Percentiles rank a stretch among this genome's conserved stretches.
Evolutionary conservation across 2,888 invertebrate genomes (phyloP).

Genomic region (Callosobruchus maculatus): DNA sequence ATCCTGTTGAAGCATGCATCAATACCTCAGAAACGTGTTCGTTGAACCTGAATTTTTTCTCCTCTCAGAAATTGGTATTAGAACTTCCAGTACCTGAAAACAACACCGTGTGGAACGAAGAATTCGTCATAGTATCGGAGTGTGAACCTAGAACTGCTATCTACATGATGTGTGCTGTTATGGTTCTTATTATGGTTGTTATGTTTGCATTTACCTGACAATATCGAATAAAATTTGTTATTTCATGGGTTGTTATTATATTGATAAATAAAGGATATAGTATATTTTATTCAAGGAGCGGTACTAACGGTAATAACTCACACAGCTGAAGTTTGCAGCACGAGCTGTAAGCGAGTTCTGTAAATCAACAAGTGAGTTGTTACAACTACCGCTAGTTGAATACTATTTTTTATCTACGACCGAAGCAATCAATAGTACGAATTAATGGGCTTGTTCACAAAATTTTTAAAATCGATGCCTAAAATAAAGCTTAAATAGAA

Average conservation of each 20-base stretch:
- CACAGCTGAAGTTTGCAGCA: no score
- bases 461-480: no score
- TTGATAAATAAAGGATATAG: no score
- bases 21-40: constrained; percentile 63
- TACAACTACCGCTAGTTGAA: no score
- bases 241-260: neutral
- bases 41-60: constrained; percentile 65
- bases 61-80: constrained; percentile 65
- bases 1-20: constrained; percentile 59
- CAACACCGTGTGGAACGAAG: constrained; percentile 69
- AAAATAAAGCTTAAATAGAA: no score
- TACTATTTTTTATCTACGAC: no score
- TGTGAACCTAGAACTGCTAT: constrained; percentile 71
- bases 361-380: no score
- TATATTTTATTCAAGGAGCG: no score
- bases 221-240: neutral
- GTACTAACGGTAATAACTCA: no score
- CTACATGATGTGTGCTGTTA: constrained; percentile 64
- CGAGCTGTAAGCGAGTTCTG: no score
- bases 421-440: no score
- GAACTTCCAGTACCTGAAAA: constrained; percentile 63
- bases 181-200: constrained; percentile 68
- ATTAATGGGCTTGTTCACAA: no score
- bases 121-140: constrained; percentile 68
- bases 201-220: constrained; percentile 68